Conservation (phyloP, 2,797 vertebrate genomes). For the Phataginus tetradactyla region DNA sequence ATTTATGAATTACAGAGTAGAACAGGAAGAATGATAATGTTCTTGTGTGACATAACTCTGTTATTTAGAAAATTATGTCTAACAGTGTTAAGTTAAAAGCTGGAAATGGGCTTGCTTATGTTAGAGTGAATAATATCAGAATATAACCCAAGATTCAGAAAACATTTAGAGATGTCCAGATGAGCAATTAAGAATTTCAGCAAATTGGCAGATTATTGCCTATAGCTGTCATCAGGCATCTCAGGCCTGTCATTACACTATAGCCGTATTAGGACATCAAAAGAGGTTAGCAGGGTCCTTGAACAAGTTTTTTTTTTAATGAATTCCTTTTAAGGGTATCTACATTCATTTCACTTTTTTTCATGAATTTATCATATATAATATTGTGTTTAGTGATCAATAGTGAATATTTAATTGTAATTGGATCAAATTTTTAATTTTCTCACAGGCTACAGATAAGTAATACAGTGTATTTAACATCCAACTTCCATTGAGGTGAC, state of each 20-base stretch:
- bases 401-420: conserved; percentile 4
- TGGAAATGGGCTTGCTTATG: neutral
- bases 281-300: neutral
- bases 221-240: neutral
- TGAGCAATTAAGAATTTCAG: neutral
- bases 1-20: neutral
- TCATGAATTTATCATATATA: neutral
- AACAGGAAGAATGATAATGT: neutral
- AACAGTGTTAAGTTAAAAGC: neutral
- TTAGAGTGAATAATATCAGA: neutral
- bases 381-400: neutral
- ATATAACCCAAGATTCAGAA: neutral
- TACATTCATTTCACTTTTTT: neutral
- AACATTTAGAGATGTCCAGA: neutral
- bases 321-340: neutral
- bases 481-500: neutral
- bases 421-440: neutral
- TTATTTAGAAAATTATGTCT: neutral
- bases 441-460: neutral
- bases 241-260: neutral
- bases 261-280: neutral
- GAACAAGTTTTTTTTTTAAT: neutral
- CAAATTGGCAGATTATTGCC: neutral
- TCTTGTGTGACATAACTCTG: neutral
- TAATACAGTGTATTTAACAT: neutral